phyloP scores from a whole-genome alignment of 2,797 vertebrate genomes.

The Sphaeramia orbicularis region DNA sequence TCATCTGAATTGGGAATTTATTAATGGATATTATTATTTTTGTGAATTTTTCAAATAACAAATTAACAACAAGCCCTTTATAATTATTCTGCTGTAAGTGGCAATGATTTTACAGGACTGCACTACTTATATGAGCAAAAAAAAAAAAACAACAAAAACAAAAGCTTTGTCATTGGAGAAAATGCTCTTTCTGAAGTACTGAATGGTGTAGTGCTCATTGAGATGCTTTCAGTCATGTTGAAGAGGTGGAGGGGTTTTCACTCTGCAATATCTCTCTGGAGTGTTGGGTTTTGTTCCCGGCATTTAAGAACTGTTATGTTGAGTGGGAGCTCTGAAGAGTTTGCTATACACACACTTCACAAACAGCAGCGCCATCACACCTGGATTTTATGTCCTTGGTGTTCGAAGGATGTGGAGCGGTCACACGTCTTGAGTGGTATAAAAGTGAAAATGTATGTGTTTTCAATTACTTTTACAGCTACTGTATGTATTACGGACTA shows the following conservation, averaged over 20 bases:
- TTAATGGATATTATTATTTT: background rate
- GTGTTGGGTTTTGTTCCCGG: slow-evolving; percentile 7
- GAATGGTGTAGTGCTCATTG: background rate
- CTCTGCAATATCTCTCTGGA: slow-evolving; percentile 7
- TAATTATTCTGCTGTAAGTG: no score
- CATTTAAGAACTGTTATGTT: slow-evolving; percentile 10
- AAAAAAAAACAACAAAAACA: no score
- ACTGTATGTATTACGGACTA: no score
- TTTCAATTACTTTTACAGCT: background rate
- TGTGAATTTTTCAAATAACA: slow-evolving; percentile 2
- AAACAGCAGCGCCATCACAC: background rate
- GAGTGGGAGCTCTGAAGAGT: slow-evolving; percentile 10
- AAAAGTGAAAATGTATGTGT: background rate
- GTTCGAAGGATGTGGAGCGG: background rate
- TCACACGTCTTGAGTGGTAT: slow-evolving; percentile 1
- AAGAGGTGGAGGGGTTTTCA: slow-evolving; percentile 13
- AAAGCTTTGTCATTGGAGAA: background rate
- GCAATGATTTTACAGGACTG: no score
- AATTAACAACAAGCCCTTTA: no score
- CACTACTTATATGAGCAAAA: no score
- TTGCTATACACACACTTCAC: slow-evolving; percentile 12
- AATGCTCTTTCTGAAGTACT: background rate
- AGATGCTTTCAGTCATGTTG: slow-evolving; percentile 2
- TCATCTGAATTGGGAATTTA: background rate
- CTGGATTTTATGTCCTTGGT: background rate